Percentiles rank a stretch among this genome's conserved stretches.
phyloP scores from a whole-genome alignment of 2,888 invertebrate genomes.

The Mellilla xanthometata region DNA sequence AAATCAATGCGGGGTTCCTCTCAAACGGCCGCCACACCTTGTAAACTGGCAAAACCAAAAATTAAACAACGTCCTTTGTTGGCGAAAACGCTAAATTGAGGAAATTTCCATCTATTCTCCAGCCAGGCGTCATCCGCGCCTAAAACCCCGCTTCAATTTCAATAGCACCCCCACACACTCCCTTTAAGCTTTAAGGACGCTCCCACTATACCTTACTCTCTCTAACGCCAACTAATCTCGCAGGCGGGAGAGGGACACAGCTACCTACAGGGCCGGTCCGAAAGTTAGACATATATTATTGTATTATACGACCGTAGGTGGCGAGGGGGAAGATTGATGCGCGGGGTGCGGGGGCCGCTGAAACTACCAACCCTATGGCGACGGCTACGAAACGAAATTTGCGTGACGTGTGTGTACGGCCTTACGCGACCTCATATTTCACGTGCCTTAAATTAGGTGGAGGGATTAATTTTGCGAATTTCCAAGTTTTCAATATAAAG shows the following conservation, averaged over 20 bases:
- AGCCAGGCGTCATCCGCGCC: constrained; percentile 82
- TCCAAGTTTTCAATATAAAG: constrained; percentile 67
- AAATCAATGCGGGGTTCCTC: constrained; percentile 29
- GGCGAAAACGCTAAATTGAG: constrained; percentile 82
- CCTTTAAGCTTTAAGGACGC: constrained; percentile 81
- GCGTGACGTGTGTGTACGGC: constrained; percentile 63
- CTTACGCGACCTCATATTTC: constrained; percentile 71
- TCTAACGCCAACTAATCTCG: constrained; percentile 38
- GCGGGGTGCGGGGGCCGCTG: constrained; percentile 52
- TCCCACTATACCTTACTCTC: constrained; percentile 59
- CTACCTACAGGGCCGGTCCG: constrained; percentile 81
- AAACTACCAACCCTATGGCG: constrained; percentile 79
- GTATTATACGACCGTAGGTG: constrained; percentile 81
- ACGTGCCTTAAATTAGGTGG: constrained; percentile 73
- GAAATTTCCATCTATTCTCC: constrained; percentile 83
- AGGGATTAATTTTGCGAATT: constrained; percentile 74
- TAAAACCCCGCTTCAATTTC: constrained; percentile 82
- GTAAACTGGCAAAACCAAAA: constrained; percentile 75
- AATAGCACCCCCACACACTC: constrained; percentile 79
- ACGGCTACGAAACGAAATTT: constrained; percentile 79
- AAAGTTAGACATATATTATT: constrained; percentile 83
- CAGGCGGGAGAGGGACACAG: constrained; percentile 44
- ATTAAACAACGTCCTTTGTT: constrained; percentile 81
- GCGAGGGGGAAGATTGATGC: constrained; percentile 80
- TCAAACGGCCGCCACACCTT: constrained; percentile 57